Conservation (phyloP, 2,797 vertebrate genomes). For the Pseudochirops corinnae region DNA sequence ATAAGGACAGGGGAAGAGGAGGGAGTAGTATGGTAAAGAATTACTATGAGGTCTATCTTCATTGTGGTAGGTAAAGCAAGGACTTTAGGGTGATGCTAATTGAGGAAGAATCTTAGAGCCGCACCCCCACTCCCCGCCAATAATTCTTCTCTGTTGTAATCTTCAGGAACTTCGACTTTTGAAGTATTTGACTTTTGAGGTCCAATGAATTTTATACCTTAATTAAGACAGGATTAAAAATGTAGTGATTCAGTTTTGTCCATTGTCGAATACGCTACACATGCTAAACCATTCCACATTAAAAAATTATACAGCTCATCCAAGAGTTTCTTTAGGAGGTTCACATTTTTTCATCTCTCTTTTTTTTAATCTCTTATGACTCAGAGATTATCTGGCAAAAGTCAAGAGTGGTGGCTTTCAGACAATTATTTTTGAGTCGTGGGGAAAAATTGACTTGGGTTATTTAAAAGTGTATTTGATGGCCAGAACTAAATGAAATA, state of each 20-base stretch:
- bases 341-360: background rate
- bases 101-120: conserved; percentile 55
- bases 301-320: conserved; percentile 62
- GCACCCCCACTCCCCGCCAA: background rate
- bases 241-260: conserved; percentile 57
- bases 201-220: conserved; percentile 29
- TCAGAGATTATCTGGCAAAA: background rate
- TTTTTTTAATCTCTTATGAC: background rate
- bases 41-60: conserved; percentile 50
- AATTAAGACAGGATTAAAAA: conserved; percentile 49
- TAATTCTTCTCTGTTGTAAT: conserved; percentile 46
- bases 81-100: conserved; percentile 48
- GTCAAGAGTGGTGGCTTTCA: background rate
- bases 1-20: background rate
- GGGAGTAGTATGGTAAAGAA: conserved; percentile 61
- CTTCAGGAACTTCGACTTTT: conserved; percentile 57
- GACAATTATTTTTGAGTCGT: conserved; percentile 6
- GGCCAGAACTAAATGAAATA: conserved; percentile 14
- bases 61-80: conserved; percentile 68
- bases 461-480: conserved; percentile 18
- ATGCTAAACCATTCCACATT: conserved; percentile 57
- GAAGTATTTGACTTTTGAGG: background rate
- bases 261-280: conserved; percentile 45
- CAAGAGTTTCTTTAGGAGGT: conserved; percentile 55
- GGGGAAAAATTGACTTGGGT: conserved; percentile 43